These are phyloP conservation scores for Escarpia spicata DNA, from an alignment of 2,888 invertebrate species.

Conservation along the genomic window DNA sequence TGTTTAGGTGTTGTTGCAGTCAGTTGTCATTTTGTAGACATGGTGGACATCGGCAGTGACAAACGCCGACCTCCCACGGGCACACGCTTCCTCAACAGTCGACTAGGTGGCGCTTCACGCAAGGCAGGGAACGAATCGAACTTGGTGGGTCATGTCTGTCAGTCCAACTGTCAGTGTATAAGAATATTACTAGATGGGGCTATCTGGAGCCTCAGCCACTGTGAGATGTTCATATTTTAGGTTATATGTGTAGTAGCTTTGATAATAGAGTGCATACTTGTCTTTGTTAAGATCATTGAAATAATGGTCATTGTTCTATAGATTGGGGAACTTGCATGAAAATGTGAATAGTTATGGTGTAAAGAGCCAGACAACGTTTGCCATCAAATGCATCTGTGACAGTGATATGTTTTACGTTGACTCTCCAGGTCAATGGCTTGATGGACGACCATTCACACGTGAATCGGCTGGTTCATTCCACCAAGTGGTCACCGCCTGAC, in stretches of 20 bases:
- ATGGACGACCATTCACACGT: not conserved
- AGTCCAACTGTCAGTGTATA: not conserved
- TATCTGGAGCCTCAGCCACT: not conserved
- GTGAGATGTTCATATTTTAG: not conserved
- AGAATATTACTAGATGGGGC: no score
- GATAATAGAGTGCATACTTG: not conserved
- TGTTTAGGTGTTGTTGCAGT: not conserved
- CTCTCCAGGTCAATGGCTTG: not conserved
- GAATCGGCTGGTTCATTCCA: not conserved
- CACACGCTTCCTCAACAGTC: slow-evolving; percentile 48
- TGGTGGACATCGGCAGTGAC: slow-evolving; percentile 30
- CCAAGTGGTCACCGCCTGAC: slow-evolving; percentile 48
- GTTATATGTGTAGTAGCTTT: not conserved
- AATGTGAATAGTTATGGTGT: no score
- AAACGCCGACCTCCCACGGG: slow-evolving; percentile 42
- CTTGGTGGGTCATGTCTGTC: not conserved
- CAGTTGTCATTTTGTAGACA: slow-evolving; percentile 27
- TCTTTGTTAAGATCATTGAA: no score
- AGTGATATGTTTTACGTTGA: not conserved
- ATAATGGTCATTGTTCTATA: no score
- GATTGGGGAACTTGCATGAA: no score
- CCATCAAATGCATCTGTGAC: no score
- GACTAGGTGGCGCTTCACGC: slow-evolving; percentile 31
- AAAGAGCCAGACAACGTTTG: no score
- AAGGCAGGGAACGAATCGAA: not conserved